Percentiles rank a stretch among this genome's conserved stretches.
phyloP scores from a whole-genome alignment of 1,140 invertebrate species.

The Camponotus floridanus region DNA sequence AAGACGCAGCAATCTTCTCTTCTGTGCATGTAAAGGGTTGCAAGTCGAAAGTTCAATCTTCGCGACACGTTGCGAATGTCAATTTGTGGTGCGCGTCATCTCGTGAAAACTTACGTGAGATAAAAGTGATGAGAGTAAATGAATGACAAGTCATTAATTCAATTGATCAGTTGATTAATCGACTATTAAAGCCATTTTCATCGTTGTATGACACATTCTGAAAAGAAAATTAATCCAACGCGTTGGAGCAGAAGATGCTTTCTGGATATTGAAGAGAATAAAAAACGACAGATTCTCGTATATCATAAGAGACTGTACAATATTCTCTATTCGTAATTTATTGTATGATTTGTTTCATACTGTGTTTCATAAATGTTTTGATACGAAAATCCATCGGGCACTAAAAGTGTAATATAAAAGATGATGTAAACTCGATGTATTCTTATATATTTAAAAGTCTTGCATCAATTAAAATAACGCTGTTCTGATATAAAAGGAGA shows the following conservation, averaged over 20 bases:
- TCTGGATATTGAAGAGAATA: not conserved
- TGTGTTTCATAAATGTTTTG: not conserved
- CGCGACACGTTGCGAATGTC: not conserved
- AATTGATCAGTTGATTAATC: not conserved
- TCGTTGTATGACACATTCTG: not conserved
- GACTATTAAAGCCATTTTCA: not conserved
- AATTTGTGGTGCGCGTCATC: not conserved
- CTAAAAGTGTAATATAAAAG: not conserved
- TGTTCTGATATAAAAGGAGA: not conserved
- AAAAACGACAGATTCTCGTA: not conserved
- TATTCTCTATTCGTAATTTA: no score
- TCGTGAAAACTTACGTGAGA: no score
- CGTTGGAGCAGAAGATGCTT: not conserved
- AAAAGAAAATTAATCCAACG: not conserved
- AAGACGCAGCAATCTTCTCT: not conserved
- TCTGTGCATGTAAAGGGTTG: not conserved
- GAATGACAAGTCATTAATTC: not conserved
- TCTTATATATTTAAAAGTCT: not conserved
- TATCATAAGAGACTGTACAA: no score
- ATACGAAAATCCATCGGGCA: not conserved
- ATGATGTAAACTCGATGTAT: not conserved
- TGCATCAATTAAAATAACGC: not conserved
- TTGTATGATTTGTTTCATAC: no score
- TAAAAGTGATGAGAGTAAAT: conserved; percentile 8
- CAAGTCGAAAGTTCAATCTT: not conserved